Base-by-base conservation (phyloP, 2,113 vertebrate genomes). In the Choloepus hoffmanni region DNA sequence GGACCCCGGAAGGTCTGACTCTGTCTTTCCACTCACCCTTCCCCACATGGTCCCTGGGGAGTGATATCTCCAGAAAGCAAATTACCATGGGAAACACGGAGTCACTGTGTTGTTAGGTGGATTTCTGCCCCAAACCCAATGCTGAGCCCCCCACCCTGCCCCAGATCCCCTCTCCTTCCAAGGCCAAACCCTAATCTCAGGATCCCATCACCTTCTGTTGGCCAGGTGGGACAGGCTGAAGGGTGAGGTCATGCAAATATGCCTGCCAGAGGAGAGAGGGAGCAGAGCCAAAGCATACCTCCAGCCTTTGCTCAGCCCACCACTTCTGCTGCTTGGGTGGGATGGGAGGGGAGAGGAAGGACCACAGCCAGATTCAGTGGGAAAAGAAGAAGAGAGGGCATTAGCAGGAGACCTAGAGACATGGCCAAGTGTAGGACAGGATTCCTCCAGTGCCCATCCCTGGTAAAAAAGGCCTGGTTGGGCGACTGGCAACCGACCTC, bases 391-490 rank as follows among this genome's bases (percentile, higher is more conserved):
- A n/a, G 58, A 55, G 55, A 65, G 67, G 23, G 58, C 30, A 45
- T 10, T 8, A 1, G 5, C 7, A 1, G 0, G 21, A 76, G 72
- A 58, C 33, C 2, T 7, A 14, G 24, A 79, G 68, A 45, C 30
- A 0, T 0, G 3, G 45, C 77, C 33, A 67, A 1, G 13, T 2
- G 48, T 24, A 21, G 33, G 40, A 0, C 16, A 0, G 0, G 15
- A 18, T 30, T 45, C 68, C 58, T 53, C 50, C 18, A 2, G 72
- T 0, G 5, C 19, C 62, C 82, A 48, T 45, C 55, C 36, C 58
- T 53, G 82, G 58, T 43, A 40, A 68, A n/a, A 13, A 0, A 2
- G 14, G n/a, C 40, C 50, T 4, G 0, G 0, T 1, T 0, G 0
- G 48, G 50, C 28, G 13, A 10, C 63, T 33, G 7, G 45, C 11